phyloP scores from a whole-genome alignment of 1,140 invertebrate species.

The Dinoponera quadriceps region DNA sequence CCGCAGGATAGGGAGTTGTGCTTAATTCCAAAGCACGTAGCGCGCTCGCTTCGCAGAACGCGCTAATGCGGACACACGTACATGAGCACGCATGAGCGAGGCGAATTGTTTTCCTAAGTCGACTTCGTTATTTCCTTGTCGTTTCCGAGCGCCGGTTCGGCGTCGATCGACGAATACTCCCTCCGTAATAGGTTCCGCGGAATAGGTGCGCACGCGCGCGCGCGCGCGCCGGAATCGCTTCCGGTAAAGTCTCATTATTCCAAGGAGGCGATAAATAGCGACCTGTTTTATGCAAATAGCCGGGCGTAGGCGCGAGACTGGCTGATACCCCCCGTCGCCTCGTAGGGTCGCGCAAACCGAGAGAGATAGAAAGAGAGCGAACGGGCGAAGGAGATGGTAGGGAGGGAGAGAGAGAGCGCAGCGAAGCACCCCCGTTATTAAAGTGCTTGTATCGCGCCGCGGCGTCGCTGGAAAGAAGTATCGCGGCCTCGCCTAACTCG shows the following conservation, averaged over 20 bases:
- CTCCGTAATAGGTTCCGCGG: conserved; percentile 34
- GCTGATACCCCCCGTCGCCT: conserved; percentile 27
- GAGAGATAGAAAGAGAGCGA: neutral
- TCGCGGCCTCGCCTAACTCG: conserved; percentile 52
- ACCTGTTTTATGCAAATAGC: conserved; percentile 71
- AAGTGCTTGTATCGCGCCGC: conserved; percentile 62
- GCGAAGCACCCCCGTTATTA: conserved; percentile 64
- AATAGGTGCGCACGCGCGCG: too few relatives aligned
- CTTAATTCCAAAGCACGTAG: neutral
- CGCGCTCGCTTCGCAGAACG: conserved; percentile 25
- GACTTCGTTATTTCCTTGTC: conserved; percentile 20
- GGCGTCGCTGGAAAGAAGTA: conserved; percentile 60
- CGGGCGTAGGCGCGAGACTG: conserved; percentile 58
- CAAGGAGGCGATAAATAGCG: conserved; percentile 65
- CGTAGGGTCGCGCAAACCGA: conserved; percentile 37
- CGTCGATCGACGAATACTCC: conserved; percentile 14
- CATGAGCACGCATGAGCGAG: neutral
- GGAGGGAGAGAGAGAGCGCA: conserved; percentile 7
- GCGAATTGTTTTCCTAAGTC: conserved; percentile 40
- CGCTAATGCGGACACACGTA: neutral
- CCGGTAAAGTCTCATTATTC: conserved; percentile 57
- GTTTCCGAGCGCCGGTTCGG: conserved; percentile 16
- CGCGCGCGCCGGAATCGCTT: conserved; percentile 47
- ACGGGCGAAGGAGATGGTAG: neutral
- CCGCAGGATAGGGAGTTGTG: too few relatives aligned